Base-by-base conservation (phyloP, 2,797 vertebrate genomes). In the Nyctalus aviator region DNA sequence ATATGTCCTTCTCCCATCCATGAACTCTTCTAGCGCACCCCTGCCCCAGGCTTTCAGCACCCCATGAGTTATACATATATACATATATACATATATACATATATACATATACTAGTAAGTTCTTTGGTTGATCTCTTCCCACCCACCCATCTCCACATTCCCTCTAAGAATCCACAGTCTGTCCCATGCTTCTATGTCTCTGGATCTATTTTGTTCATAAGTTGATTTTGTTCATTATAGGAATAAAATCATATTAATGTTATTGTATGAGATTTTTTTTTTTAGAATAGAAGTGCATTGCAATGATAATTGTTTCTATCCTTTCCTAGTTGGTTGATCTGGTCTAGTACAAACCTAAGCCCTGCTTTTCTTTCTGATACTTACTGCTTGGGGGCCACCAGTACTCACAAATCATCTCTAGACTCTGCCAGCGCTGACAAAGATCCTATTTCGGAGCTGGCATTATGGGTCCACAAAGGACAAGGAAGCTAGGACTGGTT, bases 401-500 rank as follows among this genome's bases (percentile, higher is more conserved):
- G 9, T 55, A 32, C 55, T 84, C 68, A 73, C 79, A 96, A 95
- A 94, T 97, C 95, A 88, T 91, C 86, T 90, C 94, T 94, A 95
- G 93, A 96, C 95, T 88, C 88, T 91, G 94, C 96, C 25, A 91
- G 68, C 69, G 93, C 88, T 95, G 96, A 97, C 97, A 98, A 97
- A 97, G 97, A 97, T 69, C 69, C 94, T 96, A 90, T 95, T 97
- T 98, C 96, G 90, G 95, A 97, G 86, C 96, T 91, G 91, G 92
- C 50, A 48, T 95, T 94, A 84, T 94, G 69, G 96, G 94, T 96
- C 84, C 95, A 76, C 18, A 77, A 77, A 94, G 82, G 96, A 91
- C 18, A 77, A 94, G 84, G 96, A 90, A 96, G 93, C 96, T 96
- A 97, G 96, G 97, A 97, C 97, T 96, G 96, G 78, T 93, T 96